These are phyloP conservation scores for Arctia plantaginis DNA, from an alignment of 2,888 invertebrate genomes.

Conservation along the genomic window DNA sequence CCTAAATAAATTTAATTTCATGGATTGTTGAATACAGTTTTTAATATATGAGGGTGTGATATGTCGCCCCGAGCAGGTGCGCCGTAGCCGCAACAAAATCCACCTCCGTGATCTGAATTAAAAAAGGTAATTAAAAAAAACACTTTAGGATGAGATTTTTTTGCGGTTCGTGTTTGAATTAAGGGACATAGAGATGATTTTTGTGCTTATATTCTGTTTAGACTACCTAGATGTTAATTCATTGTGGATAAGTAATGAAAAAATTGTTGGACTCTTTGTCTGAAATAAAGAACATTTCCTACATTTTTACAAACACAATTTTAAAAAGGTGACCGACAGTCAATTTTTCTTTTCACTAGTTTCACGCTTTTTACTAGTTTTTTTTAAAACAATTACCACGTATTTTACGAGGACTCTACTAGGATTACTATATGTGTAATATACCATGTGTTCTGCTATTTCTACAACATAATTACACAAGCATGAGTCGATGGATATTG, in stretches of 20 bases:
- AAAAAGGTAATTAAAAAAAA: conserved; percentile 65
- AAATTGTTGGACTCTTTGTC: background rate
- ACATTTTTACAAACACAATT: too few species aligned
- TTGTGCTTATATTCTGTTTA: background rate
- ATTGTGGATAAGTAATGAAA: background rate
- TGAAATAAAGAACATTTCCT: too few species aligned
- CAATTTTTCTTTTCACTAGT: too few species aligned
- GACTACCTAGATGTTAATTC: background rate
- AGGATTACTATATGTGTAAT: too few species aligned
- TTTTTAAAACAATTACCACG: too few species aligned
- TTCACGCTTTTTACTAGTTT: too few species aligned
- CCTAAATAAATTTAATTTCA: conserved; percentile 86
- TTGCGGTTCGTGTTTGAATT: background rate
- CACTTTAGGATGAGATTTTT: conserved; percentile 3
- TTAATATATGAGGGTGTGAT: conserved; percentile 74
- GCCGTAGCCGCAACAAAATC: conserved; percentile 61
- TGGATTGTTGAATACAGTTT: conserved; percentile 70
- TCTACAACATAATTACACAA: too few species aligned
- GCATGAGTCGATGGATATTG: too few species aligned
- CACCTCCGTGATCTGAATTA: conserved; percentile 67
- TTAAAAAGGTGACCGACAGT: too few species aligned
- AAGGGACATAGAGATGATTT: background rate
- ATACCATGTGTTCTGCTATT: too few species aligned
- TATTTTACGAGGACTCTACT: too few species aligned
- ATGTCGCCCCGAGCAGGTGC: conserved; percentile 67